Base-by-base conservation (phyloP, 1,140 invertebrate genomes). In the Drosophila quadrilineata region DNA sequence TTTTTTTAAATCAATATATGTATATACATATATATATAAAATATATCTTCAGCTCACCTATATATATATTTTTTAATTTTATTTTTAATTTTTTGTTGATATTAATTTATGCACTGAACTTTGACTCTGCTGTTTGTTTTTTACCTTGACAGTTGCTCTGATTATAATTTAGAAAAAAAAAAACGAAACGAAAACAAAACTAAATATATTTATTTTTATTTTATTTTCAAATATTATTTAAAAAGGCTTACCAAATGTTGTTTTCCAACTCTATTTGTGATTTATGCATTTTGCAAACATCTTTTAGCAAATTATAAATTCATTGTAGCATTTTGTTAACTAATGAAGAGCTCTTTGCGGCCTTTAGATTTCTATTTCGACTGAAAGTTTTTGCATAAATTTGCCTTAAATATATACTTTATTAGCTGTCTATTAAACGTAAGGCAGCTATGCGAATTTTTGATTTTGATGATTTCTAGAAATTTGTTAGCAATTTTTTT, bases 71-170 rank as follows among this genome's bases (percentile, higher is more conserved):
- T 36, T 53, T 21, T 71, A 52, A 70, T 68, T 69, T 14, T 59
- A 40, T 22, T 46, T 22, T 6, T 3, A 54, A 68, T 10, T 49
- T 21, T 45, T 2, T 45, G 3, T 26, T 12, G 14, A 28, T 67
- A 57, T 76, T 56, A 12, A 22, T 40, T 21, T 31, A n/a, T 16
- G 19, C 41, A 29, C 17, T 59, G 73, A 80, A 80, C 75, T 80
- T 59, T 74, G 67, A 71, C 71, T 69, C 49, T 50, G 58, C 73
- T n/a, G n/a, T n/a, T n/a, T n/a, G n/a, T n/a, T n/a, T n/a, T 84
- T 82, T 41, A 54, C 76, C 76, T 82, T 82, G 76, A 52, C 67
- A 53, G 59, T 22, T 67, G 53, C 62, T 65, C 43, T 36, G 53
- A 56, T 65, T 63, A 40, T 31, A 14, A 12, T 50, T 38, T 22